A percentile compares a stretch with the other conserved stretches of the same genome.
Conservation (phyloP, 2,888 invertebrate species). For the Celastrina argiolus region DNA sequence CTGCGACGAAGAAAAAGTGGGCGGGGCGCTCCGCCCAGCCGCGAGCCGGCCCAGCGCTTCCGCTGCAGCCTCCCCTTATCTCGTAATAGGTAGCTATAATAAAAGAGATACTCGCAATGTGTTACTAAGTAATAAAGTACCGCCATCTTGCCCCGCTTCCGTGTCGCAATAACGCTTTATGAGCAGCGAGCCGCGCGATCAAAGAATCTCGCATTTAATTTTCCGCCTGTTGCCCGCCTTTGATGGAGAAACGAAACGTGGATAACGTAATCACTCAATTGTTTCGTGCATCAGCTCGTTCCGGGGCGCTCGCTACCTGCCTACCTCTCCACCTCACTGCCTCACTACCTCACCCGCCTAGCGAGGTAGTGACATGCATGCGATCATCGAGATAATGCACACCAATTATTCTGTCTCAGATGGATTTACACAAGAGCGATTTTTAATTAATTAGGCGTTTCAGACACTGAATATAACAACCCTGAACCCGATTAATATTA, state of each 20-base stretch:
- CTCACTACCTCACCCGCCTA: neutral
- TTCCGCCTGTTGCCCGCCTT: constrained; percentile 64
- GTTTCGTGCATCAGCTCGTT: constrained; percentile 32
- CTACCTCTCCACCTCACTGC: neutral
- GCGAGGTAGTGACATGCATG: neutral
- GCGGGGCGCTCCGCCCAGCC: constrained; percentile 74
- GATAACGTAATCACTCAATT: constrained; percentile 58
- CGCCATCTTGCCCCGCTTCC: constrained; percentile 74
- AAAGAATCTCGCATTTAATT: constrained; percentile 66
- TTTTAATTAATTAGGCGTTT: neutral
- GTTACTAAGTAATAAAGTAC: constrained; percentile 76
- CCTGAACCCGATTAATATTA: too few species aligned
- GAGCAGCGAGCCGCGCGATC: constrained; percentile 67
- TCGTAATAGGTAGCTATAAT: constrained; percentile 70
- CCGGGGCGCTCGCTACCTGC: neutral
- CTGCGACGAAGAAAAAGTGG: constrained; percentile 63
- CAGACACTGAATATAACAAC: neutral
- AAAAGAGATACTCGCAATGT: constrained; percentile 72
- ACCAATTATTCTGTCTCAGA: neutral
- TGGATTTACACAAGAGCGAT: neutral
- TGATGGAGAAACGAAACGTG: constrained; percentile 62
- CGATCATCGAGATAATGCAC: constrained; percentile 2
- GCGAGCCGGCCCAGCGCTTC: constrained; percentile 43
- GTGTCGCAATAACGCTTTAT: constrained; percentile 67
- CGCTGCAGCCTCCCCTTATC: constrained; percentile 67